phyloP scores from a whole-genome alignment of 2,888 invertebrate genomes.

The Phrixothrix hirtus region DNA sequence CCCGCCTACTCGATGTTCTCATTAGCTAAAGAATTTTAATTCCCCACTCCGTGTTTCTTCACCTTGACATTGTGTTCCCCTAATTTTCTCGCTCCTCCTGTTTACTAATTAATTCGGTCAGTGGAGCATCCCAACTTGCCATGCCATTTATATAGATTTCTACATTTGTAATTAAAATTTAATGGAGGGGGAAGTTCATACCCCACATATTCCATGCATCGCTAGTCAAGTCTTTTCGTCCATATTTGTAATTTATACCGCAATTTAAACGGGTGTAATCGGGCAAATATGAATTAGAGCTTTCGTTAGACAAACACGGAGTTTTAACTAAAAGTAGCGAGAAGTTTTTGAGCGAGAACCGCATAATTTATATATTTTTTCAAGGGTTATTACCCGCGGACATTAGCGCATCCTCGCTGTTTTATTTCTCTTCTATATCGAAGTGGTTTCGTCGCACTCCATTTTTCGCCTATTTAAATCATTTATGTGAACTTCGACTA shows the following conservation, averaged over 20 bases:
- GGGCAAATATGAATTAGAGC: slow-evolving; percentile 28
- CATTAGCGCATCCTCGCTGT: slow-evolving; percentile 42
- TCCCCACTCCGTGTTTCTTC: slow-evolving; percentile 42
- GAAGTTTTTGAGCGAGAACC: slow-evolving; percentile 30
- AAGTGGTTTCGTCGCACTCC: slow-evolving; percentile 32
- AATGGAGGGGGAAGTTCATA: slow-evolving; percentile 3
- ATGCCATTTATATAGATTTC: slow-evolving; percentile 27
- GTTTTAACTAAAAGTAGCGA: slow-evolving; percentile 26
- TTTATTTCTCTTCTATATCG: slow-evolving; percentile 38
- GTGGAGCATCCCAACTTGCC: slow-evolving; percentile 46
- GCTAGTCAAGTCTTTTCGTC: slow-evolving; percentile 15
- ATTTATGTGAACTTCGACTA: slow-evolving; percentile 18
- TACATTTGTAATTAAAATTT: slow-evolving; percentile 24
- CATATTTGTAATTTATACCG: slow-evolving; percentile 28
- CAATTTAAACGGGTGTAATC: slow-evolving; percentile 24
- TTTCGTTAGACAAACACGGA: slow-evolving; percentile 28
- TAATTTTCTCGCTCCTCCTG: slow-evolving; percentile 43
- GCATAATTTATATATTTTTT: slow-evolving; percentile 50
- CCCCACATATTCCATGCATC: slow-evolving; percentile 11
- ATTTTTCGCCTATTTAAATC: slow-evolving; percentile 36
- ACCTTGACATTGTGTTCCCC: slow-evolving; percentile 50
- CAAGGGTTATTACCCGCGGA: slow-evolving; percentile 49
- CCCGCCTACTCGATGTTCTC: slow-evolving; percentile 36
- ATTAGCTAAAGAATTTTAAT: slow-evolving; percentile 41
- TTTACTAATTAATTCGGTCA: slow-evolving; percentile 52